Evolutionary conservation across 2,888 invertebrate genomes (phyloP).

Genomic region (Sarcophaga variegata): DNA sequence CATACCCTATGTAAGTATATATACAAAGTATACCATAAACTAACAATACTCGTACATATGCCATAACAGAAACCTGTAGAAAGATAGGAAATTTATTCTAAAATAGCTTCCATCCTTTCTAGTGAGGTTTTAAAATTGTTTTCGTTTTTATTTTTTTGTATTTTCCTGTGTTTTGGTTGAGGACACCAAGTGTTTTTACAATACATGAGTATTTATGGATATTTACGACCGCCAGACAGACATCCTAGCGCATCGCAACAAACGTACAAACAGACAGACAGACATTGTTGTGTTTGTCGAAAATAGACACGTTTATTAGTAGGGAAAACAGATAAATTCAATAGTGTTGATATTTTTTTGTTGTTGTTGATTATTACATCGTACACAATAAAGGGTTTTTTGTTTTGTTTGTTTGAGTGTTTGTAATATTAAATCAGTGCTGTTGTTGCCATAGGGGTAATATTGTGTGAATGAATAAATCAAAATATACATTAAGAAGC

Average conservation of each 20-base stretch:
- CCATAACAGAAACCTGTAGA: conserved; percentile 34
- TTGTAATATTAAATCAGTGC: conserved; percentile 15
- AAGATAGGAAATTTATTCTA: conserved; percentile 7
- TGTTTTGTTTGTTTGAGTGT: conserved; percentile 1
- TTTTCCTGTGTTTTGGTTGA: not conserved
- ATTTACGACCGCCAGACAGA: not conserved
- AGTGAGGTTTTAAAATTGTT: not conserved
- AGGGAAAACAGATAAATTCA: conserved; percentile 30
- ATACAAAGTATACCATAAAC: not conserved
- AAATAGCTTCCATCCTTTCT: conserved; percentile 24
- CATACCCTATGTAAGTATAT: not conserved
- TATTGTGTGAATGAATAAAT: not conserved
- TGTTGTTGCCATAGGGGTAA: conserved; percentile 11
- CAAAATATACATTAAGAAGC: not conserved
- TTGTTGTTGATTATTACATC: not conserved
- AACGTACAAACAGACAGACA: not conserved
- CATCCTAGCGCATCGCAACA: not conserved
- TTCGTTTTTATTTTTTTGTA: not conserved
- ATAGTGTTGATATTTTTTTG: conserved; percentile 10
- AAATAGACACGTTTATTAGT: conserved; percentile 50
- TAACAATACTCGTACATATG: conserved; percentile 21
- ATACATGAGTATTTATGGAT: conserved; percentile 18
- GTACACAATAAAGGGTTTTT: conserved; percentile 28
- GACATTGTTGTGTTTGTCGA: conserved; percentile 35
- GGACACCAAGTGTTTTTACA: conserved; percentile 35